Percentiles rank a stretch among this genome's conserved stretches.
These are phyloP conservation scores for Alcedo atthis DNA, from an alignment of 2,797 vertebrate genomes.

Conservation along the genomic window DNA sequence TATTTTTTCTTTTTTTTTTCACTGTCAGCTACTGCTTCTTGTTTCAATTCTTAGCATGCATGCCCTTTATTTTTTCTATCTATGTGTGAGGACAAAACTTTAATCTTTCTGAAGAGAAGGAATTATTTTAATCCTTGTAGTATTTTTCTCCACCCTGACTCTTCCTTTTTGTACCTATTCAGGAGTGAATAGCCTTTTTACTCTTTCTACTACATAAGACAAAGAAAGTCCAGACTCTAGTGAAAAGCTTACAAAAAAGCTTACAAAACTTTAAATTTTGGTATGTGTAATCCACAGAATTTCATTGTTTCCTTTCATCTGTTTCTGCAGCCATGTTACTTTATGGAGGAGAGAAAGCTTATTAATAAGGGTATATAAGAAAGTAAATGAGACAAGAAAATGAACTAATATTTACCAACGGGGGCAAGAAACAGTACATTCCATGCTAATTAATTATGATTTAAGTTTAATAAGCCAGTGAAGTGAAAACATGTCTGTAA, in stretches of 20 bases:
- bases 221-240: neutral
- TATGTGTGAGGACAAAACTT: neutral
- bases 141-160: neutral
- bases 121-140: neutral
- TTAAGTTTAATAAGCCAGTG: slow-evolving; percentile 57
- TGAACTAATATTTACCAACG: slow-evolving; percentile 52
- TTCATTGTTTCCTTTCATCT: neutral
- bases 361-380: slow-evolving; percentile 14
- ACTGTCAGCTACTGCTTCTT: neutral
- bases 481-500: neutral
- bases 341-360: neutral
- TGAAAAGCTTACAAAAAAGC: neutral
- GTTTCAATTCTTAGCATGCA: neutral
- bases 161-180: neutral
- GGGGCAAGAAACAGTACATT: neutral
- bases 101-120: neutral
- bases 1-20: neutral
- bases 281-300: neutral
- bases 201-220: neutral
- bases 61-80: slow-evolving; percentile 12
- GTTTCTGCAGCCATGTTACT: neutral
- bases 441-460: slow-evolving; percentile 41
- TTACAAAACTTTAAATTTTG: neutral
- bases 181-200: neutral
- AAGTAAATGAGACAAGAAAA: slow-evolving; percentile 61